phyloP scores from a whole-genome alignment of 2,888 invertebrate genomes.

The Cephus rjabovi region DNA sequence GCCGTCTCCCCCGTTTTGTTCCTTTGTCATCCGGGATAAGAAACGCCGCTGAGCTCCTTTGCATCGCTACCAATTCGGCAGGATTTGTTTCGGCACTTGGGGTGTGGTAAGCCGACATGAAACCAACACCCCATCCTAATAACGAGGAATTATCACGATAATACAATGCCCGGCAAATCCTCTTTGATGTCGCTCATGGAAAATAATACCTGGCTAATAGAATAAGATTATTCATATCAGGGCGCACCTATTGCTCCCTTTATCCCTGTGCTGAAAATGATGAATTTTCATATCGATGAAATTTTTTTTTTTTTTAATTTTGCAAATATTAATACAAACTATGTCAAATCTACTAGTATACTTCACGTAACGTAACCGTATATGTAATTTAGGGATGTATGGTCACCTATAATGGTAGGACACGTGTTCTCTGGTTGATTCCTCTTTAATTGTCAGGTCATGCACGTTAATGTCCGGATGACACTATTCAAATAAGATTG shows the following conservation, averaged over 20 bases:
- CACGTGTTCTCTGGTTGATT: conserved; percentile 1
- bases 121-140: conserved; percentile 59
- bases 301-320: too few species aligned
- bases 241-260: not conserved
- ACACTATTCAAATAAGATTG: conserved; percentile 51
- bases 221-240: conserved; percentile 55
- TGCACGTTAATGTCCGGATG: conserved; percentile 38
- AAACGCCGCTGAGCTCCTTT: conserved; percentile 50
- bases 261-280: not conserved
- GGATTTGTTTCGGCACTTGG: conserved; percentile 66
- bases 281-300: not conserved
- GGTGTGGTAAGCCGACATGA: conserved; percentile 66
- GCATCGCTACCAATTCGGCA: conserved; percentile 62
- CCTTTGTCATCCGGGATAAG: conserved; percentile 23
- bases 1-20: not conserved
- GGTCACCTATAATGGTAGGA: not conserved
- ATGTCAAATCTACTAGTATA: not conserved
- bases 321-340: not conserved
- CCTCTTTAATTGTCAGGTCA: conserved; percentile 23
- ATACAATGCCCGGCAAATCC: conserved; percentile 62
- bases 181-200: conserved; percentile 64
- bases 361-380: not conserved
- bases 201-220: conserved; percentile 62
- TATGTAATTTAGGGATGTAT: not conserved
- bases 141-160: conserved; percentile 65